Evolutionary conservation across 2,797 vertebrate species (phyloP), one percentile per base, ranked within the genome.

Genomic region (Arrhamphus sclerolepis): DNA sequence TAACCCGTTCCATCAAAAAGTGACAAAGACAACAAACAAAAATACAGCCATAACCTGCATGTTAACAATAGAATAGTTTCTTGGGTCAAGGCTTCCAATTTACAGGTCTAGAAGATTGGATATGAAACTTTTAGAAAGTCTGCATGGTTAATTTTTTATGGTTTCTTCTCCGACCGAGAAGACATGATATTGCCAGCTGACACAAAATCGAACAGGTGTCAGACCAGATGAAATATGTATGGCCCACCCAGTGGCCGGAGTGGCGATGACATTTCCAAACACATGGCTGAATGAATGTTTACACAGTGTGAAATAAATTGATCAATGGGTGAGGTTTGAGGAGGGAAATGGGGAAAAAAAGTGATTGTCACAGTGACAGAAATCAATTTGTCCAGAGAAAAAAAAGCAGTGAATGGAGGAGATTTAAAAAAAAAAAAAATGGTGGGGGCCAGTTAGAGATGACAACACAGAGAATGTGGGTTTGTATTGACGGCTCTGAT

Each of bases 171-270:
- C 47, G 1, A 34, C 71, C 70, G 72, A 80, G 34, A 56, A 72
- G 60, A 70, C 57, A 18, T 1, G 51, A 72, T 74, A 46, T 75
- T 42, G 62, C 34, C 16, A 49, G 69, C 65, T 68, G 86, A 91
- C 86, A 85, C 74, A 87, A 90, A 90, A 92, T 90, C 86, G 83
- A 92, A 92, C 88, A 89, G 86, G 89, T 91, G 89, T 92, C 79
- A 81, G 76, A 71, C 17, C 46, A 78, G 75, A 89, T 91, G 84
- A 93, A 93, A 93, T 90, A 92, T 92, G 91, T 86, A 93, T 89
- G 87, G 85, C 85, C 86, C 85, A 84, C 83, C 88, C 87, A 85
- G 85, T 60, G 85, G 80, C 75, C 63, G 18, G 78, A 83, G 84
- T 64, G 64, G 81, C 58, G 66, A 78, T 92, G 90, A 89, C 89